Percentiles rank a stretch among this genome's conserved stretches.
These are phyloP conservation scores for Bufo gargarizans DNA, from an alignment of 2,113 vertebrate genomes.

Conservation along the genomic window DNA sequence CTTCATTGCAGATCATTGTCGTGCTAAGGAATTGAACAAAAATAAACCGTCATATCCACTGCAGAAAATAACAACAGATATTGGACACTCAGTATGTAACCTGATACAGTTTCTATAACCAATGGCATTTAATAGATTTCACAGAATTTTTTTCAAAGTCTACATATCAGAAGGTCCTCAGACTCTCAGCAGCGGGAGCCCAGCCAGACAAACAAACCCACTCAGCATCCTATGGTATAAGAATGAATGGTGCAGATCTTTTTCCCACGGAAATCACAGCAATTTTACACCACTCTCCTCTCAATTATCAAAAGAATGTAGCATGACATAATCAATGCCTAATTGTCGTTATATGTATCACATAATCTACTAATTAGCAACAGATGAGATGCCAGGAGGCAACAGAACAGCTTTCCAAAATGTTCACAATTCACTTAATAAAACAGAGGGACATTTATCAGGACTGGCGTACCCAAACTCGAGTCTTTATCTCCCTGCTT, in stretches of 20 bases:
- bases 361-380: neutral
- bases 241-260: slow-evolving; percentile 29
- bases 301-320: slow-evolving; percentile 25
- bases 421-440: neutral
- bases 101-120: neutral
- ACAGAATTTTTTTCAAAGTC: neutral
- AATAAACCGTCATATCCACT: neutral
- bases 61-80: neutral
- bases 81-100: neutral
- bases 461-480: too few species aligned
- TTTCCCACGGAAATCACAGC: slow-evolving; percentile 37
- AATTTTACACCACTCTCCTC: neutral
- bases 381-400: slow-evolving; percentile 10
- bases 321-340: slow-evolving; percentile 14
- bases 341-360: neutral
- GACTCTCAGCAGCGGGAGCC: slow-evolving; percentile 36
- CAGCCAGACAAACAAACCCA: neutral
- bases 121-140: neutral
- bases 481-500: too few species aligned
- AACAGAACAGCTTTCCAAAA: neutral
- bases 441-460: neutral
- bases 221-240: slow-evolving; percentile 9
- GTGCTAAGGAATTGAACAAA: neutral
- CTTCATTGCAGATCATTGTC: neutral
- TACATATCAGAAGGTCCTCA: neutral